A percentile compares a stretch with the other conserved stretches of the same genome.
Conservation (phyloP, 2,113 vertebrate genomes). For the Pleuronectes platessa region DNA sequence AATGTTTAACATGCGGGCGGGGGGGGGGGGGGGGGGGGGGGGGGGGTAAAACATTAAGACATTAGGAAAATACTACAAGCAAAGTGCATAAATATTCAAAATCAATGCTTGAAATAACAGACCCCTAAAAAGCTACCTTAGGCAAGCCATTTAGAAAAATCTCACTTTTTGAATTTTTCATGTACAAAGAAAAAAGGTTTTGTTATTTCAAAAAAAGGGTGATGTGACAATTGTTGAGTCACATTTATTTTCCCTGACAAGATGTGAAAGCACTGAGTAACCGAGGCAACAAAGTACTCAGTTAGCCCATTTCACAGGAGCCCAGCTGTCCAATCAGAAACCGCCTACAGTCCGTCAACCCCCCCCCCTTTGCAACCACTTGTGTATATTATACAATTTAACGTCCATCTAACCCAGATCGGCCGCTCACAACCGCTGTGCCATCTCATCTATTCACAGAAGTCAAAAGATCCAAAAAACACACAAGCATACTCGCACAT, state of each 20-base stretch:
- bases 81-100: slow-evolving; percentile 73
- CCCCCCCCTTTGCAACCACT: neutral
- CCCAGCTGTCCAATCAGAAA: slow-evolving; percentile 43
- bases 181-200: slow-evolving; percentile 71
- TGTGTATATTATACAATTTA: slow-evolving; percentile 34
- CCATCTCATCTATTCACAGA: neutral
- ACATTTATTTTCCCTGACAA: slow-evolving; percentile 75
- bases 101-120: slow-evolving; percentile 56
- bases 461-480: slow-evolving; percentile 25
- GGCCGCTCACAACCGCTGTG: neutral
- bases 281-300: slow-evolving; percentile 40
- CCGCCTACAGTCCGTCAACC: slow-evolving; percentile 1
- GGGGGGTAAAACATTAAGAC: slow-evolving; percentile 38
- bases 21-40: too few species aligned
- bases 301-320: slow-evolving; percentile 29
- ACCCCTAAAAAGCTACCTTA: slow-evolving; percentile 57
- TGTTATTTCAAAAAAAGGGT: slow-evolving; percentile 57
- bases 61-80: slow-evolving; percentile 67
- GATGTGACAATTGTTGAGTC: slow-evolving; percentile 68
- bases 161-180: slow-evolving; percentile 58
- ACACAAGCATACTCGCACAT: slow-evolving; percentile 12
- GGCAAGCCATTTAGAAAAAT: slow-evolving; percentile 72
- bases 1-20: slow-evolving; percentile 66
- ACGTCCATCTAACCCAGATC: neutral
- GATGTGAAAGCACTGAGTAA: slow-evolving; percentile 69